Base-by-base conservation (phyloP, 2,113 vertebrate species). In the Muscicapa adusta region DNA sequence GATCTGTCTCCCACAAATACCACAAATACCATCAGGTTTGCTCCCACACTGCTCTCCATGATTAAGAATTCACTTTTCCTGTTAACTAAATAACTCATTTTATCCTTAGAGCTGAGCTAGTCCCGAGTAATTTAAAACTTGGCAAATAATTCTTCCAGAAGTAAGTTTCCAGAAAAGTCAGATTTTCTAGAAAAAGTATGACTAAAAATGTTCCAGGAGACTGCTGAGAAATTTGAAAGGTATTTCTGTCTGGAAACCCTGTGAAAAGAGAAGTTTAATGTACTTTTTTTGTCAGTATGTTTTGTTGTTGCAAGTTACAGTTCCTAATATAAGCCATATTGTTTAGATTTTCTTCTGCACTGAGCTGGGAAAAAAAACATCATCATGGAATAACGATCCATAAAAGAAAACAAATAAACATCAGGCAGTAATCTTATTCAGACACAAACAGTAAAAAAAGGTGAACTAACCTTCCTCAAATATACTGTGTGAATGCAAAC, bases 1-100 rank as follows among this genome's bases (percentile, higher is more conserved):
- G 79, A 53, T 75, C 65, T 83, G 34, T 88, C 80, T 94, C 36
- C 77, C n/a, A 78, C 28, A 89, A 75, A 94, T 66, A 51, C 73
- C n/a, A 78, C 28, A 86, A 74, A 93, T 67, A 51, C 40, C 38
- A 60, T 47, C 12, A 61, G 34, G 33, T 74, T 61, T 61, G 65
- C n/a, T 78, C 22, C 60, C 43, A 74, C 10, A 43, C 8, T 56
- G 34, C n/a, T 80, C 36, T 66, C 81, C 23, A n/a, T 42, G 42
- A 60, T 74, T 75, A 88, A 80, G n/a, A 92, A 86, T 66, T 91
- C 11, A 18, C 89, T 91, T 91, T 81, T 71, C 14, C 10, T 74
- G 3, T 40, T 38, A 20, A 47, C 6, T 43, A 66, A 61, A 33
- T 48, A 63, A 72, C 31, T 53, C 3, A 31, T 36, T 7, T 68